Base-by-base conservation (phyloP, 2,113 vertebrate genomes). In the Zosterops lateralis region DNA sequence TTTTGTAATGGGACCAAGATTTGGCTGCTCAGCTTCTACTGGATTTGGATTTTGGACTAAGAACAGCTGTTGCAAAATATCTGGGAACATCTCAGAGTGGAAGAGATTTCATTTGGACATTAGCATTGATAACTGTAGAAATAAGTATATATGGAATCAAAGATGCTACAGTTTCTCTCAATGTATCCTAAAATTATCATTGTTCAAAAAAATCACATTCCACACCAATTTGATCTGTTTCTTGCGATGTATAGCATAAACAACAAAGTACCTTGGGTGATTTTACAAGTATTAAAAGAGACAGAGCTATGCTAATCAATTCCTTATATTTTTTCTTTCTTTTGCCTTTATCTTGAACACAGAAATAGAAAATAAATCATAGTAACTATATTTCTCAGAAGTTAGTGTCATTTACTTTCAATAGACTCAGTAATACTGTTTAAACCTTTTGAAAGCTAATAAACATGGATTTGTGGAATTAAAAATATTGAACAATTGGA, bases 381-480 rank as follows among this genome's bases (percentile, higher is more conserved):
- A 95, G 90, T 48, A 96, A 96, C 91, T 95, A 42, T 96, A 96
- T 96, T 96, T 97, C 92, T 97, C 93, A 95, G 90, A 95, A 98
- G 97, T 96, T 96, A 95, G 94, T 95, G 96, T 95, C 96, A 97
- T 97, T 98, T 97, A 96, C 95, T 98, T 98, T 97, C 96, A 97
- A 98, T 96, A 97, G 97, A 97, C 96, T 96, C 94, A 74, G 96
- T 95, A 98, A 97, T 95, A 94, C 96, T 97, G 93, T 98, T 98
- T 98, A 98, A 98, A 97, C 68, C 90, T 91, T 95, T 91, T 94
- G 92, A 97, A 98, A 98, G 98, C 96, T 98, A 98, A 98, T 98
- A 98, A 98, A 98, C 97, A 98, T 98, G 96, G 97, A 98, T 98
- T 97, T 97, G 97, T 97, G 97, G 98, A 97, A 98, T 98, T 98